phyloP scores from a whole-genome alignment of 92 coral and sea anemone species.

The Micromussa lordhowensis region DNA sequence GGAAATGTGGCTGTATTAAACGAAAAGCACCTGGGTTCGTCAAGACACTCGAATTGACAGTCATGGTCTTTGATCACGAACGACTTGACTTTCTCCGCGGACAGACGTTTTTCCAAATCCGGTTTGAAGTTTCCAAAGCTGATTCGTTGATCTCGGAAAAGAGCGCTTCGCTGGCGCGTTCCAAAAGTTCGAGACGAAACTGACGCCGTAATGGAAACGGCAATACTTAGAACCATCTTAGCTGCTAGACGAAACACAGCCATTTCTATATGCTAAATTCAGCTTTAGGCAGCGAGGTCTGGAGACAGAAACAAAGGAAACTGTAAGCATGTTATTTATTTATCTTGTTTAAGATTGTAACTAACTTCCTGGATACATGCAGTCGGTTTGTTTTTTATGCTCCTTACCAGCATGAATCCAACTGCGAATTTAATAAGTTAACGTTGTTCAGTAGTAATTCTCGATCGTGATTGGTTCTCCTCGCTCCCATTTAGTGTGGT shows the following conservation, averaged over 20 bases:
- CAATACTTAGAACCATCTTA: not conserved
- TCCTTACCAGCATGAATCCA: too few species aligned
- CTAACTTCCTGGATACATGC: too few species aligned
- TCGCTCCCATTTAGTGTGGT: too few species aligned
- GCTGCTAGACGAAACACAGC: not conserved
- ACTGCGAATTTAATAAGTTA: too few species aligned
- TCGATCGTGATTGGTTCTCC: too few species aligned
- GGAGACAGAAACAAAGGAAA: too few species aligned
- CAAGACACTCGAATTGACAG: slow-evolving; percentile 9
- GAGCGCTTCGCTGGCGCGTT: not conserved
- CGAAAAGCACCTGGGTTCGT: slow-evolving; percentile 14
- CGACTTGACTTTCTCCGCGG: not conserved
- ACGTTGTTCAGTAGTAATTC: too few species aligned
- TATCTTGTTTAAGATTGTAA: too few species aligned
- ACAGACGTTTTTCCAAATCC: not conserved
- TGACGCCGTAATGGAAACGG: not conserved
- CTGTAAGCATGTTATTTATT: too few species aligned
- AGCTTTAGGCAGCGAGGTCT: too few species aligned
- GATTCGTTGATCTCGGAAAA: not conserved
- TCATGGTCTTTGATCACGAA: not conserved
- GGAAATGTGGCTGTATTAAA: slow-evolving; percentile 23
- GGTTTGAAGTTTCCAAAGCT: not conserved
- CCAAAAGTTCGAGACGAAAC: not conserved
- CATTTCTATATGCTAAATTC: too few species aligned
- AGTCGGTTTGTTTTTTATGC: too few species aligned